Percentiles rank a stretch among this genome's conserved stretches.
Conservation (phyloP, 2,797 vertebrate species). For the Myiothlypis chrysogaster region DNA sequence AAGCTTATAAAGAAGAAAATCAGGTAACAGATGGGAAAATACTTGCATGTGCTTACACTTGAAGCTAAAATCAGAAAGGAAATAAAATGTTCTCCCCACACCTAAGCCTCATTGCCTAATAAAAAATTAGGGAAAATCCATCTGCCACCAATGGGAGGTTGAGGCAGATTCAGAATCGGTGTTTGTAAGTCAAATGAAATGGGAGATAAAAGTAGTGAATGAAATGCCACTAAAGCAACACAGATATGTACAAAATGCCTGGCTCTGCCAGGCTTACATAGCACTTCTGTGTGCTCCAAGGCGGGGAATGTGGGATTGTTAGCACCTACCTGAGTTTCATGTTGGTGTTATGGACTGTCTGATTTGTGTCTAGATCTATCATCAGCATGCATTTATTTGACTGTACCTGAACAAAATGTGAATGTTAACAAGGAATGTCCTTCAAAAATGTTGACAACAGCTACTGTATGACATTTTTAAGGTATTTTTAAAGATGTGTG, state of each 20-base stretch:
- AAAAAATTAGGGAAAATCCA: not conserved
- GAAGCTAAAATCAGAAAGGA: slow-evolving; percentile 4
- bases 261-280: fast-evolving
- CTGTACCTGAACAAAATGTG: not conserved
- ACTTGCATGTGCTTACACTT: not conserved
- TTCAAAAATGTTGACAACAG: not conserved
- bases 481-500: not conserved
- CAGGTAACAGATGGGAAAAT: slow-evolving; percentile 20
- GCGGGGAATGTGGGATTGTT: fast-evolving
- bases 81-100: not conserved
- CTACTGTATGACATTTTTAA: not conserved
- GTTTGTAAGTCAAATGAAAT: not conserved
- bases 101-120: not conserved
- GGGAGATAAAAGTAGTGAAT: not conserved
- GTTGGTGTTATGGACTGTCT: not conserved
- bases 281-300: not conserved
- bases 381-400: not conserved
- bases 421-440: not conserved
- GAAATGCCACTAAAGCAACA: not conserved
- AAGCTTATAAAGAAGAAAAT: not conserved
- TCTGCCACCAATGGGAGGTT: not conserved
- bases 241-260: not conserved
- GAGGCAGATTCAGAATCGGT: not conserved
- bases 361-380: not conserved
- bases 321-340: not conserved